phyloP scores from a whole-genome alignment of 2,797 vertebrate species.

The Bradypus variegatus region DNA sequence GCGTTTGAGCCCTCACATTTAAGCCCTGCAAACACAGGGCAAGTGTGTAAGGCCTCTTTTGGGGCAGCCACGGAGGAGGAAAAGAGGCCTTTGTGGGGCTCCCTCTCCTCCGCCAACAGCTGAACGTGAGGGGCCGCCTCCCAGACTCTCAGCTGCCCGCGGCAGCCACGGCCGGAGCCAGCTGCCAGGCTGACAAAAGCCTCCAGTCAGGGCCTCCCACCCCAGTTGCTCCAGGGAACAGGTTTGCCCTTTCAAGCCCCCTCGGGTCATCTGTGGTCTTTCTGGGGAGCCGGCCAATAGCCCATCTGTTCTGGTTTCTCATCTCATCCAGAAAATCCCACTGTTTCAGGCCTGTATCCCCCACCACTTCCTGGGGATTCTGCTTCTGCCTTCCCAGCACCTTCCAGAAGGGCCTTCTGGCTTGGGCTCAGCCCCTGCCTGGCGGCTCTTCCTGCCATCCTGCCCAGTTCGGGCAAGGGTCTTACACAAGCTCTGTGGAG shows the following conservation, averaged over 20 bases:
- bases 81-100: background rate
- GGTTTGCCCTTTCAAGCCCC: constrained; percentile 37
- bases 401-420: constrained; percentile 51
- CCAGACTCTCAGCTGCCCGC: constrained; percentile 25
- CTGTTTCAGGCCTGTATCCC: background rate
- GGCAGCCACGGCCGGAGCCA: constrained; percentile 1
- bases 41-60: background rate
- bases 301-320: constrained; percentile 49
- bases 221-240: constrained; percentile 55
- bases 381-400: background rate
- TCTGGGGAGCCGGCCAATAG: background rate
- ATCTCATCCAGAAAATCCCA: constrained; percentile 31
- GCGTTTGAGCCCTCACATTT: background rate
- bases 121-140: background rate
- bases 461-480: constrained; percentile 8
- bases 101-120: background rate
- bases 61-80: background rate
- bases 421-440: background rate
- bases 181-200: constrained; percentile 50
- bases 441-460: constrained; percentile 16
- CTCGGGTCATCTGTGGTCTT: constrained; percentile 26
- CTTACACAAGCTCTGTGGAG: background rate
- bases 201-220: background rate
- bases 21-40: background rate
- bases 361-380: background rate